A percentile compares a stretch with the other conserved stretches of the same genome.
Evolutionary conservation across 2,888 invertebrate genomes (phyloP).

Genomic region (Thecophora atra): DNA sequence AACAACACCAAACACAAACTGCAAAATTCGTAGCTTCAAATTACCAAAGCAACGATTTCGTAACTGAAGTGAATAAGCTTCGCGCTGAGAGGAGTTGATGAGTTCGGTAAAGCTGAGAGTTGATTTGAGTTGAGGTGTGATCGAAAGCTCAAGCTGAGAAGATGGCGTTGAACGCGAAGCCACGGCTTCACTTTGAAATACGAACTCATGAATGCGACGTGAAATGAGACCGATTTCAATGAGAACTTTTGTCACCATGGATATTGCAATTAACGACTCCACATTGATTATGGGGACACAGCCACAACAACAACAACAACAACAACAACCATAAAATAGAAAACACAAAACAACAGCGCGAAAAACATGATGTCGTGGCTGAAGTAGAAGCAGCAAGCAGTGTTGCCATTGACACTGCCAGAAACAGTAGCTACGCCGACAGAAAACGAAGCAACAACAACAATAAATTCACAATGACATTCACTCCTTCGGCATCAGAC

Average conservation of each 20-base stretch:
- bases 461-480: not conserved
- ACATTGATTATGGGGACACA: no score
- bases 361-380: not conserved
- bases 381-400: not conserved
- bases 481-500: no score
- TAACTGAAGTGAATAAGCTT: not conserved
- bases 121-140: not conserved
- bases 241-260: constrained; percentile 38
- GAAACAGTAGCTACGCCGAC: not conserved
- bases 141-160: no score
- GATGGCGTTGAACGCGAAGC: not conserved
- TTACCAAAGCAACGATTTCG: constrained; percentile 23
- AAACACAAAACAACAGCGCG: not conserved
- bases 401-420: constrained; percentile 17
- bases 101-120: no score
- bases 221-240: constrained; percentile 9
- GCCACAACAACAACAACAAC: constrained; percentile 1
- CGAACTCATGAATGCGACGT: constrained; percentile 4
- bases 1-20: not conserved
- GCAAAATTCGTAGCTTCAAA: constrained; percentile 2
- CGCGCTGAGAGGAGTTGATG: not conserved
- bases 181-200: constrained; percentile 25
- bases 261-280: constrained; percentile 40
- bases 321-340: not conserved
- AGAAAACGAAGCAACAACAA: not conserved